A percentile compares a stretch with the other conserved stretches of the same genome.
phyloP scores from a whole-genome alignment of 2,113 vertebrate genomes.

The Stomatorhinus ivindoensis region DNA sequence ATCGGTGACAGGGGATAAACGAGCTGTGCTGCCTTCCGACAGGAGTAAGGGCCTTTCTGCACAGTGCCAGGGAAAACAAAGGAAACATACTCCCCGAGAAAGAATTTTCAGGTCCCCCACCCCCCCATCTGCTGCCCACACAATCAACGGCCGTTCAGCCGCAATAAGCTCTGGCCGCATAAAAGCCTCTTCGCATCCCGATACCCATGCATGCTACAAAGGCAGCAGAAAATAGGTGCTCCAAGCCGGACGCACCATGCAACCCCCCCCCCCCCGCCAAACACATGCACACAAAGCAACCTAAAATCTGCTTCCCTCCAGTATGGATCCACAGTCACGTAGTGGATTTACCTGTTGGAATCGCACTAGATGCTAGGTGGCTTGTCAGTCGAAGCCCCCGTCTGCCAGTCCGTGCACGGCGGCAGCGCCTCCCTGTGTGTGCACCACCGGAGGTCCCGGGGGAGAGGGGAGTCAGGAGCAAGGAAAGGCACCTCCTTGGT shows the following conservation, averaged over 20 bases:
- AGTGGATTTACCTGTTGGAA: constrained; percentile 50
- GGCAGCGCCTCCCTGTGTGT: background rate
- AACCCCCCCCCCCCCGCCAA: background rate
- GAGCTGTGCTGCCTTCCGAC: background rate
- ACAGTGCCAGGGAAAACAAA: background rate
- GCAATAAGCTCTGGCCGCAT: background rate
- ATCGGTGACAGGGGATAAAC: background rate
- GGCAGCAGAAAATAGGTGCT: background rate
- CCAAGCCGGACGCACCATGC: background rate
- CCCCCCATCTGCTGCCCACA: background rate
- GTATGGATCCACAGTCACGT: constrained; percentile 21
- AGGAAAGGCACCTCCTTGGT: background rate
- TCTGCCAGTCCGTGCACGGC: background rate
- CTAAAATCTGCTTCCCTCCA: background rate
- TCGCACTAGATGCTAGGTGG: constrained; percentile 6
- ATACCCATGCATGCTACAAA: background rate
- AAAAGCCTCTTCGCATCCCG: background rate
- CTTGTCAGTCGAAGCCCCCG: background rate
- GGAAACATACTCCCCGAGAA: no score
- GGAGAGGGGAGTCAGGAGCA: constrained; percentile 17
- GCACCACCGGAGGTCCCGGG: background rate
- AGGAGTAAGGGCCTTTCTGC: background rate
- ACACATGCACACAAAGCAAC: background rate
- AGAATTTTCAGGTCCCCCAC: background rate
- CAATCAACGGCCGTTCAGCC: background rate